These are phyloP conservation scores for Gobio occitaniae DNA, from an alignment of 2,797 vertebrate species.

Conservation along the genomic window DNA sequence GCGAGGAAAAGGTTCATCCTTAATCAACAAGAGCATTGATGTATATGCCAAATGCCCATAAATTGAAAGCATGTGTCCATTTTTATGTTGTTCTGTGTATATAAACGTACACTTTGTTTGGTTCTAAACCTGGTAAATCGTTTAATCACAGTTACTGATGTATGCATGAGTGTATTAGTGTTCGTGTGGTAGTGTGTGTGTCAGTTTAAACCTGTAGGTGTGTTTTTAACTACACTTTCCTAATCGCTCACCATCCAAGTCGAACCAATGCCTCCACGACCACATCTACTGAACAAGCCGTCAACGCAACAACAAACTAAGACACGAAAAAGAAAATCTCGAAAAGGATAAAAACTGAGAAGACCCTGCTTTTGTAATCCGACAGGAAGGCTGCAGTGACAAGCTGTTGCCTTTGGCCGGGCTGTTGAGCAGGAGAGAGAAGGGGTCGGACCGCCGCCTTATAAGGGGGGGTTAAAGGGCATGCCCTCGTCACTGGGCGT, in stretches of 20 bases:
- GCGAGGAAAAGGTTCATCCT: neutral
- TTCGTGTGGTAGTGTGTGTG: conserved; percentile 18
- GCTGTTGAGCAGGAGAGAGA: conserved; percentile 44
- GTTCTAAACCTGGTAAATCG: neutral
- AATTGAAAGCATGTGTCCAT: neutral
- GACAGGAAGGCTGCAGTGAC: conserved; percentile 47
- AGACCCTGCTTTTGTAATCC: conserved; percentile 43
- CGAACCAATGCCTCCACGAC: conserved; percentile 35
- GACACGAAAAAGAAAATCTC: conserved; percentile 45
- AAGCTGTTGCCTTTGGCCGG: conserved; percentile 44
- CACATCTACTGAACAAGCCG: conserved; percentile 24
- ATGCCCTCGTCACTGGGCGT: conserved; percentile 78
- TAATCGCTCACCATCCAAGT: conserved; percentile 21
- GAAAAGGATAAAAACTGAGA: conserved; percentile 43
- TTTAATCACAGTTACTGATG: neutral
- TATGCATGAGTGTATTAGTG: conserved; percentile 38
- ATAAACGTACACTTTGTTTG: neutral
- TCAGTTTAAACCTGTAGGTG: conserved; percentile 23
- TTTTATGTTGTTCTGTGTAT: neutral
- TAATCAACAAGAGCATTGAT: neutral
- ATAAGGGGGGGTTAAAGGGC: conserved; percentile 75
- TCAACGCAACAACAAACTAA: conserved; percentile 34
- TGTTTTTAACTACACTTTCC: conserved; percentile 28
- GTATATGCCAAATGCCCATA: neutral
- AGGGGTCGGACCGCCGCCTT: conserved; percentile 52